Evolutionary conservation across 2,888 invertebrate genomes (phyloP).

Genomic region (Macaria liturata): DNA sequence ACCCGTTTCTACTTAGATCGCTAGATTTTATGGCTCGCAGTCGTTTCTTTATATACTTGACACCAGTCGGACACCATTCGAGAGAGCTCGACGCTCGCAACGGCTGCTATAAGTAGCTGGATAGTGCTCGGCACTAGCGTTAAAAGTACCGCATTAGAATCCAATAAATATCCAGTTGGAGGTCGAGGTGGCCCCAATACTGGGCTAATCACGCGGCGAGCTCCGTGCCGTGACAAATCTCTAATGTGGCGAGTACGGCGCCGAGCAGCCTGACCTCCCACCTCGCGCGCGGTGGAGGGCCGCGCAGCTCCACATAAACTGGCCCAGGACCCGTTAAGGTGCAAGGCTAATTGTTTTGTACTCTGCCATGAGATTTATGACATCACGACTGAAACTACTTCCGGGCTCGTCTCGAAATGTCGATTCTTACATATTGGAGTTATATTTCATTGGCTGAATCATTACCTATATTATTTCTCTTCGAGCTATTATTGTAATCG

Average conservation of each 20-base stretch:
- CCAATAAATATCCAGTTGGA: constrained; percentile 33
- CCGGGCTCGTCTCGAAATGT: constrained; percentile 36
- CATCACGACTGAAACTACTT: constrained; percentile 56
- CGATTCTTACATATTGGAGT: constrained; percentile 25
- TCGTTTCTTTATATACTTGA: constrained; percentile 19
- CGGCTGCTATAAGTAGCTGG: constrained; percentile 11
- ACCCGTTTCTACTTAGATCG: constrained; percentile 16
- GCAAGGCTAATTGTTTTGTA: constrained; percentile 69
- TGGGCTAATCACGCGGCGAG: constrained; percentile 47
- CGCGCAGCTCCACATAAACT: constrained; percentile 34
- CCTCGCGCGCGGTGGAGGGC: constrained; percentile 27
- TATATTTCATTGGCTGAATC: constrained; percentile 4
- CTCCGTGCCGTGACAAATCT: constrained; percentile 67
- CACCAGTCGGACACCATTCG: constrained; percentile 7
- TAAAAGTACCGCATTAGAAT: constrained; percentile 29
- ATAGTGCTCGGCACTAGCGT: constrained; percentile 12
- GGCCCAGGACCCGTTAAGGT: constrained; percentile 52
- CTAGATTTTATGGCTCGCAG: constrained; percentile 18
- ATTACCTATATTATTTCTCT: not conserved
- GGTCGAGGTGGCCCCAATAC: constrained; percentile 28
- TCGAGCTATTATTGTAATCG: not conserved
- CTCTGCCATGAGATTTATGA: constrained; percentile 59
- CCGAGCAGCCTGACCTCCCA: constrained; percentile 43
- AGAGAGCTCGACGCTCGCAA: constrained; percentile 14
- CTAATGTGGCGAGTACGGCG: constrained; percentile 55